phyloP scores from a whole-genome alignment of 92 coral and sea anemone genomes.

The Umimayanthus kanabou region DNA sequence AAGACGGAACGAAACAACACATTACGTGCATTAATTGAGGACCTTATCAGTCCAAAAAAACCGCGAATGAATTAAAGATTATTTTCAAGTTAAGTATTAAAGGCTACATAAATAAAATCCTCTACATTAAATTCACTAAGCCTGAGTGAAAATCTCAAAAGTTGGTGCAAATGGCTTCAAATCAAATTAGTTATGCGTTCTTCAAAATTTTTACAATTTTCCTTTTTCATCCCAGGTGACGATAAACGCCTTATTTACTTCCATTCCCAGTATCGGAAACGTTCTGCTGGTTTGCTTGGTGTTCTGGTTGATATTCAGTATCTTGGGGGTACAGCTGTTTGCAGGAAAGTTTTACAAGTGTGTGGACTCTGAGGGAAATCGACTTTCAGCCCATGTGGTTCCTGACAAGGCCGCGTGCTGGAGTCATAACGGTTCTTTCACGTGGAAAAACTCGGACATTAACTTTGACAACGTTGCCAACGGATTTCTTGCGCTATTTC shows the following conservation, averaged over 20 bases:
- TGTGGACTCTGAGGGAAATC: constrained; percentile 39
- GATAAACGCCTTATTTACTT: constrained; percentile 51
- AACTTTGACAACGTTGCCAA: constrained; percentile 55
- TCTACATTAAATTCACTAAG: no score
- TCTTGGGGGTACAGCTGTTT: constrained; percentile 61
- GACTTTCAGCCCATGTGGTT: constrained; percentile 30
- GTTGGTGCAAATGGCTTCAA: background rate
- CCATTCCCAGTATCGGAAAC: constrained; percentile 59
- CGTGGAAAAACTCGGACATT: constrained; percentile 53
- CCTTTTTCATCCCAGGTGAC: constrained; percentile 33
- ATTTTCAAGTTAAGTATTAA: no score
- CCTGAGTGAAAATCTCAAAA: no score
- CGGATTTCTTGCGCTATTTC: constrained; percentile 57
- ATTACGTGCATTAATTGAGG: background rate
- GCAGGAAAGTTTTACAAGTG: constrained; percentile 62
- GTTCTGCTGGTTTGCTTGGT: constrained; percentile 55
- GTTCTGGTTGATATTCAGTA: constrained; percentile 63
- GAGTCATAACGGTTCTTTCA: constrained; percentile 33
- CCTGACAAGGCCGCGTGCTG: constrained; percentile 45
- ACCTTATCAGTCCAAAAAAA: no score
- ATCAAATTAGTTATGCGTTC: background rate
- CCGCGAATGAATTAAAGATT: no score
- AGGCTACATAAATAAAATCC: no score
- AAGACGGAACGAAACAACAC: background rate
- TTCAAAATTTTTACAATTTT: background rate